Evolutionary conservation across 2,888 invertebrate genomes (phyloP).

Genomic region (Tetanocera ferruginea): DNA sequence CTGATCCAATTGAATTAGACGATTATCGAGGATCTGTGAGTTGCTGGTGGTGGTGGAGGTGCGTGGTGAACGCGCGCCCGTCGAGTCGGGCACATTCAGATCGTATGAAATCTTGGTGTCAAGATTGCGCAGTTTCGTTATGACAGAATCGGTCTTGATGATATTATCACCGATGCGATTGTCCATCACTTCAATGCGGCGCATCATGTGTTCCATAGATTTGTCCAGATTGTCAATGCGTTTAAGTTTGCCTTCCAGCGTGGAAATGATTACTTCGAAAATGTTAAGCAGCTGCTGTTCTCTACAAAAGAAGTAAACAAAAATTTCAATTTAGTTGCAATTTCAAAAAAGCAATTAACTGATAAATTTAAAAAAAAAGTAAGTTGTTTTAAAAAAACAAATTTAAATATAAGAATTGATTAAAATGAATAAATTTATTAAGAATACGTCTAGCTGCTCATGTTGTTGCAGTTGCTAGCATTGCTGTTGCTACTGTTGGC

Average conservation of each 20-base stretch:
- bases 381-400: too few relatives aligned
- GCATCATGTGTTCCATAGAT: constrained; percentile 88
- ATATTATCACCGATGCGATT: constrained; percentile 86
- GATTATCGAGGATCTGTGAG: constrained; percentile 74
- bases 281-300: constrained; percentile 90
- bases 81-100: constrained; percentile 40
- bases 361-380: neutral
- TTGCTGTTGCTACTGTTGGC: neutral
- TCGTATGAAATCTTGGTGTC: constrained; percentile 79
- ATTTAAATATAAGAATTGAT: too few relatives aligned
- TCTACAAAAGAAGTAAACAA: constrained; percentile 70
- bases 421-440: too few relatives aligned
- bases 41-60: constrained; percentile 49
- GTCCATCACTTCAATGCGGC: constrained; percentile 86
- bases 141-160: constrained; percentile 86
- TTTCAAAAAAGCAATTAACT: neutral
- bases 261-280: constrained; percentile 91
- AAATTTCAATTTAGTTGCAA: neutral
- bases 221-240: constrained; percentile 90
- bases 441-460: too few relatives aligned
- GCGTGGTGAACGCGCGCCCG: constrained; percentile 53
- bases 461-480: too few relatives aligned
- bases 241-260: constrained; percentile 87
- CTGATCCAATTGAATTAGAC: constrained; percentile 81
- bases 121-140: constrained; percentile 80